These are phyloP conservation scores for Brachypteracias leptosomus DNA, from an alignment of 2,113 vertebrate species.

Conservation along the genomic window DNA sequence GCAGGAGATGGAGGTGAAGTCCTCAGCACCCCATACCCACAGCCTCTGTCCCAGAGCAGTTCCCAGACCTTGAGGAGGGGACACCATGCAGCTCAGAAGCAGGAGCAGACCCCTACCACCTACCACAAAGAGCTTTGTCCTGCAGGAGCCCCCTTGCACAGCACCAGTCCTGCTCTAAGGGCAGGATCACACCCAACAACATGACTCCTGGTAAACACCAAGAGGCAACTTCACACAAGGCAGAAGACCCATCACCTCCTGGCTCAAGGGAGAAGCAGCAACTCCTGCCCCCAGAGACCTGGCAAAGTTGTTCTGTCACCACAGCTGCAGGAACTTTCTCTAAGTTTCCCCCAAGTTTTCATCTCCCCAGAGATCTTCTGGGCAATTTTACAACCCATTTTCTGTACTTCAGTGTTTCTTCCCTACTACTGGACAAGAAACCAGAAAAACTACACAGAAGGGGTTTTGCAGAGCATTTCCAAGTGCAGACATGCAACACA, in stretches of 20 bases:
- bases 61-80: fast-evolving
- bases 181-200: too few relatives aligned
- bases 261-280: background rate
- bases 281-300: background rate
- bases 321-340: background rate
- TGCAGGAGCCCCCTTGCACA: background rate
- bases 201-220: background rate
- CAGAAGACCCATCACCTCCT: background rate
- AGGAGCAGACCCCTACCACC: background rate
- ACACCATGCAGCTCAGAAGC: fast-evolving
- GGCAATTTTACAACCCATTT: background rate
- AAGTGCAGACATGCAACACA: fast-evolving
- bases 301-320: background rate
- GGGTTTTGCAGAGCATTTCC: background rate
- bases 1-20: background rate
- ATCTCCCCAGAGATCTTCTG: background rate
- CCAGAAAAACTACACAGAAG: background rate
- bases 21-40: background rate
- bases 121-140: background rate
- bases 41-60: fast-evolving
- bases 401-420: background rate
- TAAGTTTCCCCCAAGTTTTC: background rate
- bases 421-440: background rate
- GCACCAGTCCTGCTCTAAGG: background rate
- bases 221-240: background rate